A percentile compares a stretch with the other conserved stretches of the same genome.
phyloP scores from a whole-genome alignment of 2,797 vertebrate species.

The Pelobates cultripes region DNA sequence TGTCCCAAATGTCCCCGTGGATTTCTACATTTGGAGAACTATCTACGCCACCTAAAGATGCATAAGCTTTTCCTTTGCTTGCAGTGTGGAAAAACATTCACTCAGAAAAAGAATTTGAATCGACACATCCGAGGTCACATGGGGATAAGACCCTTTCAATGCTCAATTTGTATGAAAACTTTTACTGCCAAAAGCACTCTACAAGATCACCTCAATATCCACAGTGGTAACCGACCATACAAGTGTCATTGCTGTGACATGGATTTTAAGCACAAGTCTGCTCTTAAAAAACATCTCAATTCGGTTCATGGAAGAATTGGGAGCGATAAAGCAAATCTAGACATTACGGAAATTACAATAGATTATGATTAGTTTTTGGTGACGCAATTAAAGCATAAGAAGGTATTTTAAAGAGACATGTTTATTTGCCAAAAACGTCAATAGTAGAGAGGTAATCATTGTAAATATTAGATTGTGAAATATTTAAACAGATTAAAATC shows the following conservation, averaged over 20 bases:
- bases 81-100: slow-evolving; percentile 81
- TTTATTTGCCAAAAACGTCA: no score
- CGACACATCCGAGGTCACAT: slow-evolving; percentile 79
- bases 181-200: slow-evolving; percentile 80
- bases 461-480: no score
- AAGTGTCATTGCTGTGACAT: slow-evolving; percentile 81
- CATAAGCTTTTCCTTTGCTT: slow-evolving; percentile 79
- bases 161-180: slow-evolving; percentile 77
- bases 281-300: slow-evolving; percentile 79
- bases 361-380: slow-evolving; percentile 63
- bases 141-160: slow-evolving; percentile 79
- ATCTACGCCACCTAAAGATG: slow-evolving; percentile 78
- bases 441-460: no score
- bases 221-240: slow-evolving; percentile 77
- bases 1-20: slow-evolving; percentile 76
- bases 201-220: slow-evolving; percentile 79
- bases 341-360: slow-evolving; percentile 67
- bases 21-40: slow-evolving; percentile 78
- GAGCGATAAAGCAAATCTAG: slow-evolving; percentile 67
- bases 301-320: slow-evolving; percentile 74
- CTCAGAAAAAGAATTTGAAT: slow-evolving; percentile 80
- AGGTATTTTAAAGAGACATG: no score
- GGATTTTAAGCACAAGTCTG: slow-evolving; percentile 82
- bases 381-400: no score
- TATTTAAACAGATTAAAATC: no score